Base-by-base conservation (phyloP, 2,888 invertebrate genomes). In the Girardia tigrina region DNA sequence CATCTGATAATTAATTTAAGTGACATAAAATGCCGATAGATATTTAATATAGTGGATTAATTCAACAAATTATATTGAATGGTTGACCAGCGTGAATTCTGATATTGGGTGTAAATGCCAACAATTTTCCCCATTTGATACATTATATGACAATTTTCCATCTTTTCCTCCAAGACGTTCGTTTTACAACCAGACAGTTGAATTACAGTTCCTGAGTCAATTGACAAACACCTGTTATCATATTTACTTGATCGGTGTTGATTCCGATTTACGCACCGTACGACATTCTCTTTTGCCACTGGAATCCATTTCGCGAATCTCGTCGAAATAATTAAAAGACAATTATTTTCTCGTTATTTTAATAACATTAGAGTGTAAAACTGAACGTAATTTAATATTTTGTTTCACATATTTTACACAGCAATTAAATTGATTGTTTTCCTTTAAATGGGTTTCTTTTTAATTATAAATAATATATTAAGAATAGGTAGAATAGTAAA, bases 11-110 rank as follows among this genome's bases (percentile, higher is more conserved):
- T 56, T 56, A 56, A 16, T 56, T 56, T 56, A 56, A 56, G 56
- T 56, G 56, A 56, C 56, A 56, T 56, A 56, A 56, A 56, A 56
- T 56, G 56, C 56, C 56, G 56, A 56, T 56, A 56, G 56, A 16
- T 12, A 56, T 56, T 56, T 56, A 56, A 56, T 56, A 56, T 56
- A 56, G n/a, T 12, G n/a, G 56, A 56, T 56, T 56, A 56, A 56
- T 56, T 56, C n/a, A 16, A 56, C 56, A 56, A 56, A 56, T 56
- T 56, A 56, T 56, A 56, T 56, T 56, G 56, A 56, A 56, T 56
- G n/a, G 56, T 56, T 56, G 23, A 56, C n/a, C 56, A 56, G 56
- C 56, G 23, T 36, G 56, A 23, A 56, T 56, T 12, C 23, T 16
- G 4, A 12, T 56, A 16, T 23, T 23, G 23, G n/a, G n/a, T 56